phyloP scores from a whole-genome alignment of 2,797 vertebrate species.

The Anguilla pacifica region DNA sequence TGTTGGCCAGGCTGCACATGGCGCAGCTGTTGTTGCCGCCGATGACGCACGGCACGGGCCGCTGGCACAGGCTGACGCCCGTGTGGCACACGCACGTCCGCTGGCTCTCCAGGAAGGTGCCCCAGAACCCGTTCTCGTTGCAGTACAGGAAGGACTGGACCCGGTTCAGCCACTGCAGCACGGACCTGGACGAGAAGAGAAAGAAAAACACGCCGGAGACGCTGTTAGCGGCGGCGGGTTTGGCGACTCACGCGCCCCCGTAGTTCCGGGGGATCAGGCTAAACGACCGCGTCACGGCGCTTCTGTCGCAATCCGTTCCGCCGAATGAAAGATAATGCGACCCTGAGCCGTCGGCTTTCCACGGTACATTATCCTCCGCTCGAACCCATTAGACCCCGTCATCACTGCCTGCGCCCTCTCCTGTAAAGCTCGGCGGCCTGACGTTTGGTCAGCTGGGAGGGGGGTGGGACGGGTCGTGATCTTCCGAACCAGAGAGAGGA shows the following conservation, averaged over 20 bases:
- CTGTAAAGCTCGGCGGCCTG: slow-evolving; percentile 70
- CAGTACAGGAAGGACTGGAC: slow-evolving; percentile 98
- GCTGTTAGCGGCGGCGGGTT: slow-evolving; percentile 37
- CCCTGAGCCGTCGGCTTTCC: slow-evolving; percentile 48
- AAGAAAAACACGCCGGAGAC: slow-evolving; percentile 25
- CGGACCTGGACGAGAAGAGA: slow-evolving; percentile 75
- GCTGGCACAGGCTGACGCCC: slow-evolving; percentile 91
- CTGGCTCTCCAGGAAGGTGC: slow-evolving; percentile 96
- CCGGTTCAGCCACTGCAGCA: slow-evolving; percentile 96
- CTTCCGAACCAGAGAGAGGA: slow-evolving; percentile 56
- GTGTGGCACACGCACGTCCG: slow-evolving; percentile 95
- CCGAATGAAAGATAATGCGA: slow-evolving; percentile 46
- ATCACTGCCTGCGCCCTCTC: slow-evolving; percentile 60
- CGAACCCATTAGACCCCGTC: slow-evolving; percentile 42
- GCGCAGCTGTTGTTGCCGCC: slow-evolving; percentile 99
- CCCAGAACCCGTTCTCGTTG: slow-evolving; percentile 98
- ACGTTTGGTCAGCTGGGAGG: slow-evolving; percentile 57
- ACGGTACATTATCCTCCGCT: slow-evolving; percentile 63
- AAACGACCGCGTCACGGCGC: slow-evolving; percentile 20
- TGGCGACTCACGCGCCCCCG: neutral
- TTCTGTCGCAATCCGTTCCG: slow-evolving; percentile 45
- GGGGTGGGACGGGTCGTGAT: slow-evolving; percentile 52
- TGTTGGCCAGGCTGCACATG: slow-evolving; percentile 99
- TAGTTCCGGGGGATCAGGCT: slow-evolving; percentile 34
- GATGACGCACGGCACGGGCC: slow-evolving; percentile 95